These are phyloP conservation scores for Nycticryphes semicollaris DNA, from an alignment of 2,113 vertebrate genomes.

Conservation along the genomic window DNA sequence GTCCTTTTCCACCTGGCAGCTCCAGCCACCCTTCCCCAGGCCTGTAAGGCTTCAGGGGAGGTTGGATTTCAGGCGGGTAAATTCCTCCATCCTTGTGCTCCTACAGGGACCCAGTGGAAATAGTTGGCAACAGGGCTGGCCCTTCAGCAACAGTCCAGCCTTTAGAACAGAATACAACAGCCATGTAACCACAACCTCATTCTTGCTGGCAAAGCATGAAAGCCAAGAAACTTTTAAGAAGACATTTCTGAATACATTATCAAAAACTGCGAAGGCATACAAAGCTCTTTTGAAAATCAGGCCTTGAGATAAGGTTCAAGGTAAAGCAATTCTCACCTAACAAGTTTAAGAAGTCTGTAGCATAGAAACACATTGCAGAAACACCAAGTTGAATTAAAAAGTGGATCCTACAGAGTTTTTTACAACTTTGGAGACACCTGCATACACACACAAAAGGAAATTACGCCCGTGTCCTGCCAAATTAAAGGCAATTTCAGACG, in stretches of 20 bases:
- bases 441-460: background rate
- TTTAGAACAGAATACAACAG: background rate
- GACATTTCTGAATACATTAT: background rate
- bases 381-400: background rate
- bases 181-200: background rate
- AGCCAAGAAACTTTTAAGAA: background rate
- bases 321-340: background rate
- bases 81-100: background rate
- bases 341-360: background rate
- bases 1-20: no score
- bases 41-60: background rate
- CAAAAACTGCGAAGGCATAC: background rate
- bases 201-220: background rate
- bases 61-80: background rate
- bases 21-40: no score
- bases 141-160: background rate
- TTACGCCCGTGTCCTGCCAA: background rate
- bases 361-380: background rate
- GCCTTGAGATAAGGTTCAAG: background rate
- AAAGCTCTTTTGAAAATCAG: background rate
- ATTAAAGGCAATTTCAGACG: background rate
- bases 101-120: background rate
- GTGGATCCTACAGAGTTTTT: background rate
- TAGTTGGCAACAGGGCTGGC: accelerated
- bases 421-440: background rate